Percentiles rank a stretch among this genome's conserved stretches.
Evolutionary conservation across 2,113 vertebrate species (phyloP).

Genomic region (Chascanopsetta lugubris): DNA sequence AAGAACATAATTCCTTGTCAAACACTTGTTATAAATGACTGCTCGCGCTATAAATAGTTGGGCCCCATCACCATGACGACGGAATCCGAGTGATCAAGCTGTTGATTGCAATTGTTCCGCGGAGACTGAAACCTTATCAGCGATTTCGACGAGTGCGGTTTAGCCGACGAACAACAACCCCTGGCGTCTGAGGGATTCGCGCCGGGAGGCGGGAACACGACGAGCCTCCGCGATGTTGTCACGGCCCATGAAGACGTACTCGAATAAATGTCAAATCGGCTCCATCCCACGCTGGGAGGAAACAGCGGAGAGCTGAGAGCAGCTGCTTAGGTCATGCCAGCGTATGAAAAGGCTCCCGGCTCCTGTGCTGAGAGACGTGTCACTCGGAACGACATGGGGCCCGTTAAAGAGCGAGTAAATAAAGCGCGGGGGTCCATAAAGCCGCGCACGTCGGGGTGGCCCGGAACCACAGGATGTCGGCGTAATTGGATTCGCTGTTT

Average conservation of each 20-base stretch:
- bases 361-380: constrained; percentile 27
- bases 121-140: constrained; percentile 23
- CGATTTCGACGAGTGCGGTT: constrained; percentile 25
- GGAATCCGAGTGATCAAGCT: constrained; percentile 44
- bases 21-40: constrained; percentile 28
- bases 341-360: constrained; percentile 60
- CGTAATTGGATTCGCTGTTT: constrained; percentile 31
- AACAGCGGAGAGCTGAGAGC: constrained; percentile 24
- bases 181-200: constrained; percentile 25
- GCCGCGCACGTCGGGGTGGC: constrained; percentile 5
- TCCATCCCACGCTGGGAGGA: constrained; percentile 37
- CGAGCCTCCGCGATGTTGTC: constrained; percentile 53
- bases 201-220: constrained; percentile 6
- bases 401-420: constrained; percentile 32
- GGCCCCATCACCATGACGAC: constrained; percentile 51
- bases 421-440: constrained; percentile 28
- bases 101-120: constrained; percentile 37
- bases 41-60: constrained; percentile 44
- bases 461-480: constrained; percentile 10
- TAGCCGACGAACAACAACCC: constrained; percentile 25
- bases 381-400: constrained; percentile 40
- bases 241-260: constrained; percentile 55
- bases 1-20: constrained; percentile 48
- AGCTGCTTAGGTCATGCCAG: constrained; percentile 42
- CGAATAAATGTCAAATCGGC: constrained; percentile 65